phyloP scores from a whole-genome alignment of 2,113 vertebrate species.

The Tachysurus fulvidraco region DNA sequence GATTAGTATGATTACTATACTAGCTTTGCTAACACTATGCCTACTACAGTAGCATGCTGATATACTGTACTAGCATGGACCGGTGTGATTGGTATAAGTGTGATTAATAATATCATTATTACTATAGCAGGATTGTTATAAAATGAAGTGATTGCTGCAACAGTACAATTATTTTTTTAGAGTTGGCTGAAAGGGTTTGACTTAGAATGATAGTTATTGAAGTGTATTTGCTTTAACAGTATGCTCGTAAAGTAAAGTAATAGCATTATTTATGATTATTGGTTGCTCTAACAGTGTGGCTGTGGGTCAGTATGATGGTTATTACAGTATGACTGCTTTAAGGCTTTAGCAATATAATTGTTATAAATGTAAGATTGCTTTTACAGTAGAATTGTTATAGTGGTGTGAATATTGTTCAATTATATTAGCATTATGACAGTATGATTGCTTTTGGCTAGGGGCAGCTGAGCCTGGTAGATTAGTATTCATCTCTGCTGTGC shows the following conservation, averaged over 20 bases:
- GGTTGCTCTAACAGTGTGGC: not conserved
- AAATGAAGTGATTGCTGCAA: not conserved
- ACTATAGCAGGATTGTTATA: not conserved
- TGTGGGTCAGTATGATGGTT: not conserved
- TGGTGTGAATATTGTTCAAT: not conserved
- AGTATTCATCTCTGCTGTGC: not conserved
- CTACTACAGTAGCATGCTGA: not conserved
- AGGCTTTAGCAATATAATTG: not conserved
- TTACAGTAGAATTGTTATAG: not conserved
- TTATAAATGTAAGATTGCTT: not conserved
- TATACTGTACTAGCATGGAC: not conserved
- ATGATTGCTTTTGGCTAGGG: not conserved
- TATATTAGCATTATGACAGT: not conserved
- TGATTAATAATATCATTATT: not conserved
- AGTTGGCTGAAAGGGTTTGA: not conserved
- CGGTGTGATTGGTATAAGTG: not conserved
- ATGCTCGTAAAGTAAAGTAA: not conserved
- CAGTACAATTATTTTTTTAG: not conserved
- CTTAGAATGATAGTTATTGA: not conserved
- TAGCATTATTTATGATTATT: no score
- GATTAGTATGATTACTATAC: not conserved
- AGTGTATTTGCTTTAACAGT: not conserved
- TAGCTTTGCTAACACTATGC: not conserved
- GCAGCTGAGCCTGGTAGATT: not conserved
- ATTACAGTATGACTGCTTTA: not conserved